Evolutionary conservation across 2,113 vertebrate species (phyloP).

Genomic region (Coregonus clupeaformis): DNA sequence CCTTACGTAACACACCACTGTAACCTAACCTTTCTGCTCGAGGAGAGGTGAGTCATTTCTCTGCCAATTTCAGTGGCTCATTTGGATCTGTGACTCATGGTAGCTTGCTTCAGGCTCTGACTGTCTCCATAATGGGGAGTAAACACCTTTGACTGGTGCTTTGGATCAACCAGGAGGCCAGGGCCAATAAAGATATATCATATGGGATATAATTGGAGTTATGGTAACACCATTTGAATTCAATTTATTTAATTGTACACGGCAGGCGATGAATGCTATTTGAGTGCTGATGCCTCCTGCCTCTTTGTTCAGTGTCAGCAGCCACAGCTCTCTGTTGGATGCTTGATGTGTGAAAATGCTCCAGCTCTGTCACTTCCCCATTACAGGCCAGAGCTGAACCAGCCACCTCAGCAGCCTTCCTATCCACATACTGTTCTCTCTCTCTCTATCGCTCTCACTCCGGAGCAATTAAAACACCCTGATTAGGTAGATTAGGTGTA

Average conservation of each 20-base stretch:
- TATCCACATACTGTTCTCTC: not conserved
- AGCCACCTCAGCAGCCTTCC: not conserved
- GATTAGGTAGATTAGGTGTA: conserved; percentile 43
- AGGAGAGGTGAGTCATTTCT: conserved; percentile 2
- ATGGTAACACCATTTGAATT: not conserved
- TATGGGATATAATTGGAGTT: too few species aligned
- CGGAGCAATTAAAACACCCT: conserved; percentile 20
- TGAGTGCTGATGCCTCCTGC: not conserved
- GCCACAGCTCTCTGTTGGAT: too few species aligned
- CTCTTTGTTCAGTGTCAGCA: not conserved
- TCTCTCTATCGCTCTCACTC: not conserved
- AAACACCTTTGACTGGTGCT: not conserved
- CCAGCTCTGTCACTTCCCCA: not conserved
- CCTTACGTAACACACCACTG: conserved; percentile 6
- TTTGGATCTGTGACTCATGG: not conserved
- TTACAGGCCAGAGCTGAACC: not conserved
- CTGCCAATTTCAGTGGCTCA: conserved; percentile 4
- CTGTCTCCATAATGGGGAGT: not conserved
- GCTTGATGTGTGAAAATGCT: not conserved
- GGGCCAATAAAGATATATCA: not conserved
- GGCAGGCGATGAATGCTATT: not conserved
- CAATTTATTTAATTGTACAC: too few species aligned
- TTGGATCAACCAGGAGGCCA: too few species aligned
- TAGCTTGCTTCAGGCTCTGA: not conserved
- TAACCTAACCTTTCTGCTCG: not conserved